phyloP scores from a whole-genome alignment of 2,113 vertebrate species.

The Varanus salvator region DNA sequence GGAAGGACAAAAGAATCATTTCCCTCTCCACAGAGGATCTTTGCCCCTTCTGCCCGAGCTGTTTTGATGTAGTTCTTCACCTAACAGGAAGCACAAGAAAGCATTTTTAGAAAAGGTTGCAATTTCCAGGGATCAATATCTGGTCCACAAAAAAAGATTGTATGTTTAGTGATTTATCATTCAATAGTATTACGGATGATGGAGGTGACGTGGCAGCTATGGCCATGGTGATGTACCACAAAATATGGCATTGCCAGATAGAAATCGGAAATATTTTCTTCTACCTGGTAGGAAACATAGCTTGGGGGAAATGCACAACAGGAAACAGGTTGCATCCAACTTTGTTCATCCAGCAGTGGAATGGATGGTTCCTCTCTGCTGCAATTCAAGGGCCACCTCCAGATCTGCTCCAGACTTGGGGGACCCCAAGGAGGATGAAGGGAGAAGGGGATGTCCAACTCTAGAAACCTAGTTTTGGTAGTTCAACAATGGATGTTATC shows the following conservation, averaged over 20 bases:
- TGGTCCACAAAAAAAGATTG: neutral
- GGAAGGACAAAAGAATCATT: constrained; percentile 85
- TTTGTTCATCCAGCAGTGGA: neutral
- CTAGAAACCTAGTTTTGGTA: too few relatives aligned
- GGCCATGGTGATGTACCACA: too few relatives aligned
- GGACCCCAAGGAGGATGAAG: neutral
- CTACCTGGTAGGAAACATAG: neutral
- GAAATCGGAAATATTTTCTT: neutral
- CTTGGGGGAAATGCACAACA: neutral
- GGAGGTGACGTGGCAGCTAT: too few relatives aligned
- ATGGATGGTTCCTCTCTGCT: neutral
- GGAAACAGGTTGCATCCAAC: neutral
- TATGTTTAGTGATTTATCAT: neutral
- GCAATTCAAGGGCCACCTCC: neutral
- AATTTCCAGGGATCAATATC: neutral
- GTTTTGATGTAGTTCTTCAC: constrained; percentile 86
- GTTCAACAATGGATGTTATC: neutral
- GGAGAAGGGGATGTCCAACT: neutral
- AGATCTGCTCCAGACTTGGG: neutral
- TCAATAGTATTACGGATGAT: neutral
- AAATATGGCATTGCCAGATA: neutral
- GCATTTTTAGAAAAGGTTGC: neutral
- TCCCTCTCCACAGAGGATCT: constrained; percentile 91
- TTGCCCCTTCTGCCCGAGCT: constrained; percentile 86
- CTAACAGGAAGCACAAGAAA: constrained; percentile 67